phyloP scores from a whole-genome alignment of 1,140 invertebrate genomes.

The Megalopta genalis region DNA sequence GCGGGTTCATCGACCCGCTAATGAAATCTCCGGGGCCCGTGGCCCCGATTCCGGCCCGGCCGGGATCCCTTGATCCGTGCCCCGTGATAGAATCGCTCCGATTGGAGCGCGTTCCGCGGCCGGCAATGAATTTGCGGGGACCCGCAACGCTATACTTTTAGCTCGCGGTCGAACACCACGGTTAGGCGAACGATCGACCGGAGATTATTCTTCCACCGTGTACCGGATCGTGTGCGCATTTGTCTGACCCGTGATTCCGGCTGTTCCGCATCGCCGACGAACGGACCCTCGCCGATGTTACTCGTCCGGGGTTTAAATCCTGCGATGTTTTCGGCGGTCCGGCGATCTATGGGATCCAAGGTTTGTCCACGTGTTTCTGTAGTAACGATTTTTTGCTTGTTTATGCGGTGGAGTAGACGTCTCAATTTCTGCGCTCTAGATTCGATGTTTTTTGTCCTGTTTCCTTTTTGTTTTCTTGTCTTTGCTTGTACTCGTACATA shows the following conservation, averaged over 20 bases:
- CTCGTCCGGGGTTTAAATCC: no score
- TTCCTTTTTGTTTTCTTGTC: no score
- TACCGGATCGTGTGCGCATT: background rate
- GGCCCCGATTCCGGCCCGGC: background rate
- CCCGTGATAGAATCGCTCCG: slow-evolving; percentile 20
- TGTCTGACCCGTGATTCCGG: background rate
- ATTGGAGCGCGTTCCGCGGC: background rate
- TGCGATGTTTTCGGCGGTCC: no score
- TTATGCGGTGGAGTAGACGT: no score
- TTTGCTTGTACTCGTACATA: no score
- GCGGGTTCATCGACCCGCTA: slow-evolving; percentile 52
- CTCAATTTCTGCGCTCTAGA: no score
- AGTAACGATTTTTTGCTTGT: no score
- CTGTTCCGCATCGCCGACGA: background rate
- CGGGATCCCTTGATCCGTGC: slow-evolving; percentile 33
- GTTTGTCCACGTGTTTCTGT: no score
- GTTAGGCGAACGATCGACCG: background rate
- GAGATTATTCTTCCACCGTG: background rate
- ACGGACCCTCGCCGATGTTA: background rate
- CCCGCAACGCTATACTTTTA: no score
- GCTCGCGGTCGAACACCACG: background rate
- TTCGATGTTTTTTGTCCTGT: no score
- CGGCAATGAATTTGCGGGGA: slow-evolving; percentile 22
- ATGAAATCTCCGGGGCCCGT: slow-evolving; percentile 37
- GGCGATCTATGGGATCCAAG: no score